phyloP scores from a whole-genome alignment of 2,888 invertebrate species.

The Falcaria lacertinaria region DNA sequence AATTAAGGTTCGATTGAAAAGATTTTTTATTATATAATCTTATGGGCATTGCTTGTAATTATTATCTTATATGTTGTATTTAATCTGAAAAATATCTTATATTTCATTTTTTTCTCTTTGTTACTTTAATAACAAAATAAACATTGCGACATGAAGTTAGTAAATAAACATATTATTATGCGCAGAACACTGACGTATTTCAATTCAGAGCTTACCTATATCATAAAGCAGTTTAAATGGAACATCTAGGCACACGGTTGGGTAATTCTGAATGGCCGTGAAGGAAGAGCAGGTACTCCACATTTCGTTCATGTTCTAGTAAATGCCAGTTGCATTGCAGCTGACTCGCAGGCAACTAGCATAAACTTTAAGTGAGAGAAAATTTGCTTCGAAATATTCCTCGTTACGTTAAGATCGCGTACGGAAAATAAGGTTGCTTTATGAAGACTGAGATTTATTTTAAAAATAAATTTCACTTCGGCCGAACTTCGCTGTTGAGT shows the following conservation, averaged over 20 bases:
- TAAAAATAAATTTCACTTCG: slow-evolving; percentile 31
- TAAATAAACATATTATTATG: too few species aligned
- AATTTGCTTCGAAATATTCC: slow-evolving; percentile 61
- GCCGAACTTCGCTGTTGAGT: slow-evolving; percentile 32
- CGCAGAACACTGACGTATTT: slow-evolving; percentile 5
- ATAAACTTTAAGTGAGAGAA: slow-evolving; percentile 58
- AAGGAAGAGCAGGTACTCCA: slow-evolving; percentile 36
- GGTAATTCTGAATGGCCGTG: slow-evolving; percentile 41
- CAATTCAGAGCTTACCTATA: background rate
- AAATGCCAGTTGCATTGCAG: slow-evolving; percentile 48
- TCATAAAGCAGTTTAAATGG: slow-evolving; percentile 5
- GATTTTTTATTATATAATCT: too few species aligned
- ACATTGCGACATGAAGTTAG: too few species aligned
- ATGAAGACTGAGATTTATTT: slow-evolving; percentile 41
- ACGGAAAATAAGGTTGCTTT: slow-evolving; percentile 50
- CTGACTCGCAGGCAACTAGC: slow-evolving; percentile 60
- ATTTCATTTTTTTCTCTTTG: too few species aligned
- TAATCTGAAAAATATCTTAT: too few species aligned
- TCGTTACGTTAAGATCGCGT: slow-evolving; percentile 45
- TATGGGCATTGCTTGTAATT: too few species aligned
- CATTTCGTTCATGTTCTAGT: slow-evolving; percentile 39
- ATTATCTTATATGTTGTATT: background rate
- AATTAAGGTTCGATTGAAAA: too few species aligned
- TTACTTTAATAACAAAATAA: too few species aligned
- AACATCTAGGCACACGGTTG: slow-evolving; percentile 22